Conservation (phyloP, 1,140 invertebrate genomes). For the Antheraea pernyi region DNA sequence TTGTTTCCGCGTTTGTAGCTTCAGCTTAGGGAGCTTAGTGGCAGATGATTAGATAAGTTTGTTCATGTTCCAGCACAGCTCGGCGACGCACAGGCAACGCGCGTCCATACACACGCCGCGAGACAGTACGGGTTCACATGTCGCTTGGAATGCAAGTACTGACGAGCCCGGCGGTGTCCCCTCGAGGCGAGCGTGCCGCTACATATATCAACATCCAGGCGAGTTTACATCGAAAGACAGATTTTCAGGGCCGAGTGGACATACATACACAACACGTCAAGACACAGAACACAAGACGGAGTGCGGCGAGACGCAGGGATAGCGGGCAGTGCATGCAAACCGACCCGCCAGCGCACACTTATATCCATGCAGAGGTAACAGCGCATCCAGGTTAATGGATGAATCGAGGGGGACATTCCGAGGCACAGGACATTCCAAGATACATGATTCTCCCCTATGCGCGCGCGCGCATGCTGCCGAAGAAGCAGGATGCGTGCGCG, state of each 20-base stretch:
- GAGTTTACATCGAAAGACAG: slow-evolving; percentile 55
- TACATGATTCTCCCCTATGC: slow-evolving; percentile 80
- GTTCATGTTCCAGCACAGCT: slow-evolving; percentile 11
- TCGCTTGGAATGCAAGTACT: slow-evolving; percentile 79
- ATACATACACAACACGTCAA: slow-evolving; percentile 70
- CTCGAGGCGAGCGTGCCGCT: slow-evolving; percentile 46
- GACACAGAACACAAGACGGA: slow-evolving; percentile 75
- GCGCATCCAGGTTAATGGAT: slow-evolving; percentile 66
- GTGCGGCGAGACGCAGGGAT: slow-evolving; percentile 40
- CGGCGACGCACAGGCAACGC: slow-evolving; percentile 26
- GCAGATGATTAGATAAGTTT: slow-evolving; percentile 27
- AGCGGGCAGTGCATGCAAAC: slow-evolving; percentile 64
- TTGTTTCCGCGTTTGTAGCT: slow-evolving; percentile 30
- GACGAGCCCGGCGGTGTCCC: slow-evolving; percentile 54
- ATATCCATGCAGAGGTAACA: slow-evolving; percentile 75
- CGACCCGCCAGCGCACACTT: slow-evolving; percentile 59
- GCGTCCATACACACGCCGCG: slow-evolving; percentile 43
- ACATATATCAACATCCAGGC: slow-evolving; percentile 57
- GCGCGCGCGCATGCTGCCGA: slow-evolving; percentile 55
- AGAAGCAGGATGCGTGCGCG: slow-evolving; percentile 52
- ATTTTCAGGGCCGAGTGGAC: slow-evolving; percentile 52
- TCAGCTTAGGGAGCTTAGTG: background rate
- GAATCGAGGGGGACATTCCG: slow-evolving; percentile 80
- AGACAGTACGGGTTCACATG: slow-evolving; percentile 73
- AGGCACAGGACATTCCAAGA: slow-evolving; percentile 81